phyloP scores from a whole-genome alignment of 2,113 vertebrate species.

The Bubo bubo region DNA sequence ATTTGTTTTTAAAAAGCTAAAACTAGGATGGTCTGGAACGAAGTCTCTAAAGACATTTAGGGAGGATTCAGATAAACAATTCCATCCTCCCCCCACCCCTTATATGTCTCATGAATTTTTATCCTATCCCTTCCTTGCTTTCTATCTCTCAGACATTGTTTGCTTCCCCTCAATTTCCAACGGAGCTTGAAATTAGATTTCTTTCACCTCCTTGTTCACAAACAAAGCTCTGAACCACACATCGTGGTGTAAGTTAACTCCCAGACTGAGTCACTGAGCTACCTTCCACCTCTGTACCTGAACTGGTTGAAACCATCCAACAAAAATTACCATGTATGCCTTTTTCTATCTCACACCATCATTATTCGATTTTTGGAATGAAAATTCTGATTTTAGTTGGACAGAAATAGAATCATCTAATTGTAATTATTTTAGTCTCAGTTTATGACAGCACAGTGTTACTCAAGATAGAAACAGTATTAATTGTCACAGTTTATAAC shows the following conservation, averaged over 20 bases:
- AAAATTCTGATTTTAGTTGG: background rate
- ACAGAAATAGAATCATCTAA: background rate
- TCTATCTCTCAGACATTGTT: background rate
- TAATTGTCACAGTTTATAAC: conserved; percentile 41
- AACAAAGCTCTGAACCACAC: background rate
- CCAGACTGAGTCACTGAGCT: background rate
- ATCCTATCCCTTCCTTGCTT: background rate
- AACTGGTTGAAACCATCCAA: background rate
- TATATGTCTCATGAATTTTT: background rate
- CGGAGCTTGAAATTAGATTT: conserved; percentile 33
- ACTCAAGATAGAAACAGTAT: conserved; percentile 17
- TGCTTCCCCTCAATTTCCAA: conserved; percentile 2
- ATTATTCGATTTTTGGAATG: background rate
- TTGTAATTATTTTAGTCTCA: conserved; percentile 1
- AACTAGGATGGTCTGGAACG: background rate
- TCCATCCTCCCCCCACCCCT: background rate
- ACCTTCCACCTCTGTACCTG: background rate
- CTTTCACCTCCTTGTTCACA: background rate
- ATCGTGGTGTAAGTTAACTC: background rate
- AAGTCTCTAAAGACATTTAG: conserved; percentile 17
- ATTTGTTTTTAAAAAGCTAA: conserved; percentile 43
- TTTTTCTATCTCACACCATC: background rate
- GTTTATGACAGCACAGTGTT: background rate
- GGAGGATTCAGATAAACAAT: conserved; percentile 11
- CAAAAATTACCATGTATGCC: background rate